phyloP scores from a whole-genome alignment of 2,797 vertebrate genomes.

The Chaenodraco wilsoni region DNA sequence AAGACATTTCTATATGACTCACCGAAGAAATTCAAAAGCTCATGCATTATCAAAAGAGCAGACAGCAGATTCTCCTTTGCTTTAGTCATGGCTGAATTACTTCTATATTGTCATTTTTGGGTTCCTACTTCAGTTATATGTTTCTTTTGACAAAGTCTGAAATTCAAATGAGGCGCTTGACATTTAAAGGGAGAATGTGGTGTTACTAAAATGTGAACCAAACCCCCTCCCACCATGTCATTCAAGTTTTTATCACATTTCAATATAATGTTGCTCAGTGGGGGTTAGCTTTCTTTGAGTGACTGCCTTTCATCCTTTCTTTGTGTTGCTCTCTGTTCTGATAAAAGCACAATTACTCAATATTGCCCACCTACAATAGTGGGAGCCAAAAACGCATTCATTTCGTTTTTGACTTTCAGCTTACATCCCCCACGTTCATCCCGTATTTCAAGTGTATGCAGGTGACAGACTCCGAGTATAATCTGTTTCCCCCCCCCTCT shows the following conservation, averaged over 20 bases:
- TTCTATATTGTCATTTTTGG: conserved; percentile 47
- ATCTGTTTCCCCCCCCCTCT: conserved; percentile 35
- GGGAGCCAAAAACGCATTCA: conserved; percentile 35
- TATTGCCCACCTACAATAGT: conserved; percentile 43
- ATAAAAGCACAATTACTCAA: conserved; percentile 63
- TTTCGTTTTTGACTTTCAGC: conserved; percentile 54
- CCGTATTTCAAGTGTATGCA: conserved; percentile 58
- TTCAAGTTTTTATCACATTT: conserved; percentile 56
- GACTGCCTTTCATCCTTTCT: conserved; percentile 47
- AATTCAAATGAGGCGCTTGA: conserved; percentile 46
- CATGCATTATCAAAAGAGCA: conserved; percentile 63
- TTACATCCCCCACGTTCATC: conserved; percentile 28
- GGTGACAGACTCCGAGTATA: conserved; percentile 52
- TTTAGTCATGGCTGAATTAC: conserved; percentile 65
- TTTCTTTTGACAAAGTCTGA: conserved; percentile 46
- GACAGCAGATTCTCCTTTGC: conserved; percentile 58
- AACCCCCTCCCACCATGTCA: conserved; percentile 36
- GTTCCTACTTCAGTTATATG: conserved; percentile 55
- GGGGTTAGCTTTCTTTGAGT: conserved; percentile 50
- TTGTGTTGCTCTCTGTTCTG: conserved; percentile 20
- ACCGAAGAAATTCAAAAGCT: conserved; percentile 67
- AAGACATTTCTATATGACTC: conserved; percentile 75
- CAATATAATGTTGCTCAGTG: conserved; percentile 46
- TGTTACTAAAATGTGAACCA: conserved; percentile 27
- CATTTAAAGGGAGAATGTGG: conserved; percentile 35